Evolutionary conservation across 2,888 invertebrate species (phyloP), one percentile per base, ranked within the genome.

Genomic region (Tyria jacobaeae): DNA sequence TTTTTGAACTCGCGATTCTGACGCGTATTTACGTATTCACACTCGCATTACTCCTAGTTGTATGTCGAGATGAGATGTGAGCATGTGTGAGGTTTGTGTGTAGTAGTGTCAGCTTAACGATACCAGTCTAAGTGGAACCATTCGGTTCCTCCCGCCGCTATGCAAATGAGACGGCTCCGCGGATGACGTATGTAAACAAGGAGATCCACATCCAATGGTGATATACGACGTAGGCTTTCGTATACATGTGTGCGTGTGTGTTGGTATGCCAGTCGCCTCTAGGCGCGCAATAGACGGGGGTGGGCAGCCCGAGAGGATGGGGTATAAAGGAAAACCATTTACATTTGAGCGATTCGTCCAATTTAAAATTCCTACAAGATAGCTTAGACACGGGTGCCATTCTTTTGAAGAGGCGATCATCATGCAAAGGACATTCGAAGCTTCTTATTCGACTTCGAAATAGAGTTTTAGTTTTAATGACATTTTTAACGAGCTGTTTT

Each of bases 341-440:
- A 94, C 94, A 94, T 94, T 94, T 94, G 94, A 94, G 94, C 94
- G 94, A 94, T 94, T 94, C 94, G 94, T 94, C 94, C 94, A 94
- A 94, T 94, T 94, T 94, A 94, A 94, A 94, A 94, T 94, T 94
- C 94, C 93, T 94, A 93, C 92, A 92, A 94, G 94, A 93, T 92
- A 92, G 90, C 93, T 91, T 90, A 92, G 93, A 91, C 92, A 91
- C 91, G 92, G 91, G 91, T 89, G 92, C 91, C 90, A 92, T 94
- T 94, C 92, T 93, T 92, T 92, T 92, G 92, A 92, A 89, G 88
- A 87, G 88, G 86, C 87, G 88, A 88, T 89, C 89, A 87, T 88
- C 89, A 89, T 90, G 87, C 86, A 82, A 86, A 87, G 88, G 88
- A 88, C 88, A 86, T 86, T 86, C 84, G 79, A 78, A 74, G 76